These are phyloP conservation scores for Nemotelus nigrinus DNA, from an alignment of 2,888 invertebrate genomes.

Conservation along the genomic window DNA sequence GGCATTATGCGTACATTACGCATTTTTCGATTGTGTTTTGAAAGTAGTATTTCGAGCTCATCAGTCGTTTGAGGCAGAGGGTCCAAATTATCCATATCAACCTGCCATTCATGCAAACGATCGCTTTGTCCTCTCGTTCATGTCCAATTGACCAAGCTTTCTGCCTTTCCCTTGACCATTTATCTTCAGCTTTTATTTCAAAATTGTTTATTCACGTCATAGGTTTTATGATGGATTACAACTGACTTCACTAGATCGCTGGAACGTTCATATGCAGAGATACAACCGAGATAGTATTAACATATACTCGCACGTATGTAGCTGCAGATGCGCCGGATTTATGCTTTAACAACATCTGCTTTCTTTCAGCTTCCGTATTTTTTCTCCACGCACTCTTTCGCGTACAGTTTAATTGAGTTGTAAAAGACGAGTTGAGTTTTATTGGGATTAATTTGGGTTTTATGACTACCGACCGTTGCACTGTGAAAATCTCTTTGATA, in stretches of 20 bases:
- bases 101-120: background rate
- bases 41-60: background rate
- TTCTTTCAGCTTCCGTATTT: slow-evolving; percentile 25
- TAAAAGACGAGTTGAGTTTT: slow-evolving; percentile 22
- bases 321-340: background rate
- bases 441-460: slow-evolving; percentile 4
- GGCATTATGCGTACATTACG: background rate
- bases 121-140: background rate
- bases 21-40: slow-evolving; percentile 2
- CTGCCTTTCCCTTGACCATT: background rate
- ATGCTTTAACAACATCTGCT: background rate
- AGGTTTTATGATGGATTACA: background rate
- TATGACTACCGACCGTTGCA: background rate
- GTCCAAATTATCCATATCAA: too few species aligned
- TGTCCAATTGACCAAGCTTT: background rate
- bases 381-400: background rate
- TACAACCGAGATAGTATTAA: too few species aligned
- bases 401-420: slow-evolving; percentile 20
- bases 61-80: background rate
- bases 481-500: background rate
- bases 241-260: background rate
- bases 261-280: too few species aligned
- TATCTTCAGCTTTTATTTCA: background rate
- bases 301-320: background rate
- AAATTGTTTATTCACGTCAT: slow-evolving; percentile 14